Base-by-base conservation (phyloP, 2,888 invertebrate species). In the Malthinus seriepunctatus region DNA sequence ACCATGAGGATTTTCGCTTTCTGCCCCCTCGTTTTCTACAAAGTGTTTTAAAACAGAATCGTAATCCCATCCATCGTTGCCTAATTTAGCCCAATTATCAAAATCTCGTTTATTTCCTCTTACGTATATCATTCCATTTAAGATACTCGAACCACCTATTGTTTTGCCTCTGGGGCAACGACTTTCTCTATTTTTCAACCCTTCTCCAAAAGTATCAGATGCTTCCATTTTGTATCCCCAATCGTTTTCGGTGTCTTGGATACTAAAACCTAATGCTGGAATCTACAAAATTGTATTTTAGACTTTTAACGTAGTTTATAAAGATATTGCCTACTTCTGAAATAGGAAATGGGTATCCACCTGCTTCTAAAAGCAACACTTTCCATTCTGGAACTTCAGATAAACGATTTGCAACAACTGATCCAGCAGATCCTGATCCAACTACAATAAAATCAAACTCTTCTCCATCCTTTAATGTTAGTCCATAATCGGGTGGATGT, bases 51-150 rank as follows among this genome's bases (percentile, higher is more conserved):
- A 86, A 12, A 92, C 75, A 0, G 90, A 82, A 59, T 90, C 88
- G 47, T 63, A 91, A 1, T 88, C 84, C 95, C 95, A 95, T 3
- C 93, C 93, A 0, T 86, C 82, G 73, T 91, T 91, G 0, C 93
- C 93, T 9, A 87, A 79, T 0, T 83, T 81, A 38, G 88, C 89
- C 94, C 94, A 95, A 48, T 87, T 84, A 73, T 93, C 89, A 72
- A 85, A 95, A 76, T 94, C 93, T 0, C 87, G 80, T 46, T 84
- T 83, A 75, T 91, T 92, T 79, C 81, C 62, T 63, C 71, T 61
- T 3, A 71, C 63, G 67, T 79, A 79, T 32, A 76, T 73, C 79
- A 84, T 78, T 63, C 76, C 77, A 68, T 82, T 82, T 33, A 83
- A 76, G 34, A 78, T 73, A 53, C 81, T 80, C 1, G 78, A 77